Percentiles rank a stretch among this genome's conserved stretches.
These are phyloP conservation scores for Stictonetta naevosa DNA, from an alignment of 2,113 vertebrate genomes.

Conservation along the genomic window DNA sequence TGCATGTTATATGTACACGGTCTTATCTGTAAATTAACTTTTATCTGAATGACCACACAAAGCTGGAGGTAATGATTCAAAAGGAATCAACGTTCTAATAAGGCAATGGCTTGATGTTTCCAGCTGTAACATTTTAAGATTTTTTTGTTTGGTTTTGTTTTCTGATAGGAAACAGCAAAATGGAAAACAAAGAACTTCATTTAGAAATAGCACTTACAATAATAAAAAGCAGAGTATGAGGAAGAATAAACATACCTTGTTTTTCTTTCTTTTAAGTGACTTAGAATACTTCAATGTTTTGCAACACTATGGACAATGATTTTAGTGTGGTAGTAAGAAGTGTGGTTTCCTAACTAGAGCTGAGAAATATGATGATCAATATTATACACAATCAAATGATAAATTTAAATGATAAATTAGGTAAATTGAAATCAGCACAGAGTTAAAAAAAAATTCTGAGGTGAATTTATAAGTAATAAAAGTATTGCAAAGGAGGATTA, in stretches of 20 bases:
- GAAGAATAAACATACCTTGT: not conserved
- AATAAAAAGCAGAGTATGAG: not conserved
- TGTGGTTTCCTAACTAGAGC: not conserved
- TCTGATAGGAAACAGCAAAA: not conserved
- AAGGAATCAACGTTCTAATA: not conserved
- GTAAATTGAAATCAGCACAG: not conserved
- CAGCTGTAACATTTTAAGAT: not conserved
- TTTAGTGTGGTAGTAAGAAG: not conserved
- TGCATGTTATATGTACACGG: not conserved
- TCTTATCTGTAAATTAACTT: not conserved
- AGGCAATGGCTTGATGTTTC: not conserved
- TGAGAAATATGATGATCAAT: not conserved
- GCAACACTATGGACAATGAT: not conserved
- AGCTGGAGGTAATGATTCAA: not conserved
- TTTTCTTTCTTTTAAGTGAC: not conserved
- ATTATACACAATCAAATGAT: not conserved
- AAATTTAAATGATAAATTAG: not conserved
- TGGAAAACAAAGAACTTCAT: not conserved
- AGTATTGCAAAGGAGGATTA: not conserved
- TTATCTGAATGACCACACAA: not conserved
- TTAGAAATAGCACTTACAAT: not conserved
- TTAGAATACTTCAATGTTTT: not conserved
- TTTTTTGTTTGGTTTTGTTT: too few species aligned
- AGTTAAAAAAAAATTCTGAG: not conserved
- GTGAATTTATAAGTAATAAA: not conserved